Evolutionary conservation across 2,797 vertebrate species (phyloP).

Genomic region (Crax fasciolata): DNA sequence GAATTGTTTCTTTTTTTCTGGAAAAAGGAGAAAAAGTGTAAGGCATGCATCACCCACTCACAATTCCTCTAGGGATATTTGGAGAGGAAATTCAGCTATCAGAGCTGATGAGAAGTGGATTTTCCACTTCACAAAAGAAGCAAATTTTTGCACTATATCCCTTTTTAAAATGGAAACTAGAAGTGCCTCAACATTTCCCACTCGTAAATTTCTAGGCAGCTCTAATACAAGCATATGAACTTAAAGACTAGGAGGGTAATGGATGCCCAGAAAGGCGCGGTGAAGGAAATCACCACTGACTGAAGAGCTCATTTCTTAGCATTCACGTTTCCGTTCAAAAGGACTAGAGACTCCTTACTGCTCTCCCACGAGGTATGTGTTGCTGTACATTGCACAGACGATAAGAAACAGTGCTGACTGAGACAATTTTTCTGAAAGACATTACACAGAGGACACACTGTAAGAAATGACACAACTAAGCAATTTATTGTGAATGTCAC

Average conservation of each 20-base stretch:
- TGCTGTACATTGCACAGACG: not conserved
- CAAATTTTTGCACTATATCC: not conserved
- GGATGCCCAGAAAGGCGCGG: not conserved
- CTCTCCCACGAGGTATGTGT: not conserved
- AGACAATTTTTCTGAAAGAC: not conserved
- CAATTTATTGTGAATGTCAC: not conserved
- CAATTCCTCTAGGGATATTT: slow-evolving; percentile 13
- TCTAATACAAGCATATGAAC: not conserved
- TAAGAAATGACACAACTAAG: not conserved
- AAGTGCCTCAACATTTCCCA: not conserved
- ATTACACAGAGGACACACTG: not conserved
- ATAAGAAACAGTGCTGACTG: not conserved
- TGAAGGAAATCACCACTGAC: not conserved
- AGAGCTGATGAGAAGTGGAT: not conserved
- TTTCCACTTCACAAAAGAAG: not conserved
- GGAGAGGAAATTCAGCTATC: slow-evolving; percentile 22
- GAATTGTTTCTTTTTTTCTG: not conserved
- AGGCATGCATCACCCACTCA: slow-evolving; percentile 6
- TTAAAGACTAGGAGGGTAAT: not conserved
- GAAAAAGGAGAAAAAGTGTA: not conserved
- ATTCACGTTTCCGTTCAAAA: not conserved
- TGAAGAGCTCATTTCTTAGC: not conserved
- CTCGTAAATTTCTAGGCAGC: not conserved
- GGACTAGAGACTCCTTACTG: accelerated
- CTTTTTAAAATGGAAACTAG: not conserved